Evolutionary conservation across 2,797 vertebrate species (phyloP), one percentile per base, ranked within the genome.

Genomic region (Chelon auratus): DNA sequence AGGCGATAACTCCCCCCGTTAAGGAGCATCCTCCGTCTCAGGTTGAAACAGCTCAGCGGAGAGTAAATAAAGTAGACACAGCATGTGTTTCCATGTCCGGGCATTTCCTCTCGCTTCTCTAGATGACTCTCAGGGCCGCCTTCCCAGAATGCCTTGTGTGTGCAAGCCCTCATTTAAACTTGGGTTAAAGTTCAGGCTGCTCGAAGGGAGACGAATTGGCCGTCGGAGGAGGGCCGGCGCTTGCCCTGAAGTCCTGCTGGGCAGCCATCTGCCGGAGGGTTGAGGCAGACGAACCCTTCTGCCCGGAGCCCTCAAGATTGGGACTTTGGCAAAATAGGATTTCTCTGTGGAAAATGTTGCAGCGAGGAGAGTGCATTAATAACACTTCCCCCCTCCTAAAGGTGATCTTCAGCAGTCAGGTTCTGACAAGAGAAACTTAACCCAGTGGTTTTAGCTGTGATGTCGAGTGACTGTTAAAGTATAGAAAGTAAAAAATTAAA

Each of bases 251-350:
- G 77, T 64, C 91, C 85, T 83, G 87, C 92, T 89, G 90, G 62
- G 88, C 52, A 6, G 54, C 91, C 91, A 93, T 93, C 92, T 92
- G 92, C 82, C 81, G 56, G 62, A 37, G 66, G 87, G 83, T 69
- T 18, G 65, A 74, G 56, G 74, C 62, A 72, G 72, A 77, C 17
- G 0, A 67, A 52, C 26, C 69, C 48, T 78, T 40, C 72, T 68
- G 71, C 71, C 48, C 78, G 15, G 67, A 75, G 67, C 56, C 45
- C 58, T 43, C 0, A 1, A 73, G 39, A 59, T 58, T 9, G 26
- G 12, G 51, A 66, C 52, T 63, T 45, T 74, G 52, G 75, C 61
- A n/a, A 17, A 57, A 39, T 20, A 8, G 24, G 53, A 56, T 24
- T 68, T 64, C 60, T 67, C 54, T 51, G 3, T 68, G 48, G 15